Conservation (phyloP, 2,797 vertebrate species). For the Typhlichthys eigenmanni region DNA sequence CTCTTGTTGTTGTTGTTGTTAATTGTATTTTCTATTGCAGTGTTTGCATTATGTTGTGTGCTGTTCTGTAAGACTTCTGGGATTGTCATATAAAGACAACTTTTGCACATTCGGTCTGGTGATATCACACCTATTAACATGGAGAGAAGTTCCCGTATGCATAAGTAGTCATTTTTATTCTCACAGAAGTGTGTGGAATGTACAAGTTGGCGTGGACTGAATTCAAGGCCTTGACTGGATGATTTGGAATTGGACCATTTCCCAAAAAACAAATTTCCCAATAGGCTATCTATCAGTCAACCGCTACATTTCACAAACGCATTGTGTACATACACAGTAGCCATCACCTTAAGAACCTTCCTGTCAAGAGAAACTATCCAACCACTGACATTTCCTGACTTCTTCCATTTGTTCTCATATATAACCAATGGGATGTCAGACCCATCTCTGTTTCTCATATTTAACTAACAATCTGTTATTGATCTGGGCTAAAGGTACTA, state of each 20-base stretch:
- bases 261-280: background rate
- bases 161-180: conserved; percentile 17
- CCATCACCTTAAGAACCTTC: conserved; percentile 22
- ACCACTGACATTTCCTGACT: conserved; percentile 50
- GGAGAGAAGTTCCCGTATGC: conserved; percentile 23
- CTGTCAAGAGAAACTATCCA: conserved; percentile 18
- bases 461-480: conserved; percentile 30
- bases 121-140: too few relatives aligned
- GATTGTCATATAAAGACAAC: conserved; percentile 31
- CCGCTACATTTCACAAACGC: conserved; percentile 46
- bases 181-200: conserved; percentile 50
- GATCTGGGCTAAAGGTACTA: conserved; percentile 11
- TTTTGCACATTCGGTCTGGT: conserved; percentile 60
- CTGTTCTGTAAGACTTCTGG: conserved; percentile 27
- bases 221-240: background rate
- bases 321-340: conserved; percentile 5
- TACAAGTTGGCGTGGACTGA: conserved; percentile 46
- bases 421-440: conserved; percentile 11
- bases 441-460: conserved; percentile 9
- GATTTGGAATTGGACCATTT: conserved; percentile 33
- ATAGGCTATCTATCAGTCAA: conserved; percentile 23
- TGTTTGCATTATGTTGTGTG: conserved; percentile 46
- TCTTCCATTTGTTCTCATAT: conserved; percentile 9
- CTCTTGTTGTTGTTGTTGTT: conserved; percentile 1
- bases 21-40: conserved; percentile 16